A percentile compares a stretch with the other conserved stretches of the same genome.
Evolutionary conservation across 2,888 invertebrate species (phyloP).

Genomic region (Conchocele bisecta): DNA sequence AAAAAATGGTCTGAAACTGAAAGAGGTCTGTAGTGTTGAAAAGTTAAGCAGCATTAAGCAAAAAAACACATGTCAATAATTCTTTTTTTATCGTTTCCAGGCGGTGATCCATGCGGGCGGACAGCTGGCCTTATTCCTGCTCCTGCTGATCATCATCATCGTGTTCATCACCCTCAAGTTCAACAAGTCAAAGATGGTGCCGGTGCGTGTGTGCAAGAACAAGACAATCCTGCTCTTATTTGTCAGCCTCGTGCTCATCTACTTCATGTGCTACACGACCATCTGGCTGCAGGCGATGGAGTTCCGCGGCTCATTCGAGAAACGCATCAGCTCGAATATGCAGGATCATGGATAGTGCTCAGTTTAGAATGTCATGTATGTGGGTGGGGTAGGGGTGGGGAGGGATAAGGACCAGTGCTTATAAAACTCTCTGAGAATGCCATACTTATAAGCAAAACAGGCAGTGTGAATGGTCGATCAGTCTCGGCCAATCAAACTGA

Average conservation of each 20-base stretch:
- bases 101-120: conserved; percentile 61
- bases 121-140: conserved; percentile 54
- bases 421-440: too few relatives aligned
- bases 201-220: conserved; percentile 67
- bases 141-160: conserved; percentile 55
- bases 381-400: neutral
- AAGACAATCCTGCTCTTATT: conserved; percentile 73
- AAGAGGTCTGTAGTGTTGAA: too few relatives aligned
- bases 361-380: neutral
- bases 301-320: conserved; percentile 71
- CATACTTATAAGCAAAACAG: too few relatives aligned
- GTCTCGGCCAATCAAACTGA: too few relatives aligned
- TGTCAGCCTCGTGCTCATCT: conserved; percentile 68
- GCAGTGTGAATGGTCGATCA: too few relatives aligned
- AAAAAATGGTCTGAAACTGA: too few relatives aligned
- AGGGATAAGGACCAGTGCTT: neutral
- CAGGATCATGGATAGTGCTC: neutral
- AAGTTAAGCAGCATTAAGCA: too few relatives aligned
- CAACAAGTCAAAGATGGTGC: conserved; percentile 60
- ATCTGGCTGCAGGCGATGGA: conserved; percentile 76
- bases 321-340: conserved; percentile 57
- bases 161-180: conserved; percentile 51
- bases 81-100: conserved; percentile 55
- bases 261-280: conserved; percentile 77
- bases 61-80: neutral